These are phyloP conservation scores for Pyrrhura leucotis DNA, from an alignment of 2,797 vertebrate species.

Conservation along the genomic window DNA sequence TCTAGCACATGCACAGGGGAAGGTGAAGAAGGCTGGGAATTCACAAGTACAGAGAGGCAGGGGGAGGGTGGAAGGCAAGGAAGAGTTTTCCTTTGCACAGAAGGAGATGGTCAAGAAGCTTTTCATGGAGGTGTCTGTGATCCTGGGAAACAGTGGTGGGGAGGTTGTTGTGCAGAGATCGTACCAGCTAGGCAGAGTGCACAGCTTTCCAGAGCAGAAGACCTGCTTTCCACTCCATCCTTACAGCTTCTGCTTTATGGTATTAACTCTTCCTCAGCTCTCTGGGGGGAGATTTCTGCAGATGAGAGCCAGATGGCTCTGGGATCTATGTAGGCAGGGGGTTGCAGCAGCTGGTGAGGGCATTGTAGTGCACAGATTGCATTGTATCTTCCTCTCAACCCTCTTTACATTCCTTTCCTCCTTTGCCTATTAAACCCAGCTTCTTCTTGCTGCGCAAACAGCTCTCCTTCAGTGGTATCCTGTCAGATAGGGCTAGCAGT, in stretches of 20 bases:
- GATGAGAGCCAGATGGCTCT: slow-evolving; percentile 15
- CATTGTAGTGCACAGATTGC: not conserved
- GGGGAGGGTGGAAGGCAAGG: not conserved
- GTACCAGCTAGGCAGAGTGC: not conserved
- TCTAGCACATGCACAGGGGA: not conserved
- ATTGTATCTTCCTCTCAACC: not conserved
- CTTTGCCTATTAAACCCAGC: not conserved
- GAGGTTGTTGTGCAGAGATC: fast-evolving
- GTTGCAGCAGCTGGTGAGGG: not conserved
- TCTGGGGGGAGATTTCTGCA: not conserved
- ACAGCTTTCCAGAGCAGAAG: not conserved
- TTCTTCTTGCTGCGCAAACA: not conserved
- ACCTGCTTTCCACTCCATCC: not conserved
- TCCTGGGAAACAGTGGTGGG: not conserved
- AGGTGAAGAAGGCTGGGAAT: not conserved
- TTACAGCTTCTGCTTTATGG: not conserved
- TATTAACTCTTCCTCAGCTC: not conserved
- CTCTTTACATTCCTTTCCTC: not conserved
- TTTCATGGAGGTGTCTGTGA: not conserved
- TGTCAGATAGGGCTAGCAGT: not conserved
- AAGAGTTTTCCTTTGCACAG: not conserved
- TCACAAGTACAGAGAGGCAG: not conserved
- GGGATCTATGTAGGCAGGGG: not conserved
- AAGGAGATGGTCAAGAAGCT: not conserved
- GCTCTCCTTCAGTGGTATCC: not conserved